Evolutionary conservation across 2,888 invertebrate species (phyloP), one percentile per base, ranked within the genome.

Genomic region (Capitulum mitella): DNA sequence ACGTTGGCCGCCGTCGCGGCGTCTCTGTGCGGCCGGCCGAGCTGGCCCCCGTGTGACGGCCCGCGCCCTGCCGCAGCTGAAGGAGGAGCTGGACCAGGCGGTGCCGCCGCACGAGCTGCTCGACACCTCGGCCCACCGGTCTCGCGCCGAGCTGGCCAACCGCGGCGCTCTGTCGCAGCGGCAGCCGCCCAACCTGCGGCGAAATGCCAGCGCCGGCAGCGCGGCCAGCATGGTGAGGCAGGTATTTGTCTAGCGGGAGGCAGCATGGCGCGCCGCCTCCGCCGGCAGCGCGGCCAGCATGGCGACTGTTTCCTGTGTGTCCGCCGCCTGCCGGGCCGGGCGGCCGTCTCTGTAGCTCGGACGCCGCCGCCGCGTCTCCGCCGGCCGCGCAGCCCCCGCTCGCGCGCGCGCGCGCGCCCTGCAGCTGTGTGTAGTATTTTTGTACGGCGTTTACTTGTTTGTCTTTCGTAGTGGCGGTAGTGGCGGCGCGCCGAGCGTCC

Each of bases 101-200:
- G 92, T 97, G 80, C 96, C 96, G 78, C 93, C 93, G 83, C 92
- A 93, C 83, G 92, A 91, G 84, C 89, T 96, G 81, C 89, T 97
- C 78, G 97, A 97, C 86, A 93, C 92, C 83, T 93, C 95, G 1
- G 93, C 92, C 29, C 93, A 91, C 81, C 92, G 92, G 86, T 90
- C 91, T 81, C 93, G 93, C 87, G 95, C 93, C 32, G 95, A 96
- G 86, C 88, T 97, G 83, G 96, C 93, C 79, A 92, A 85, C 37
- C 83, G 87, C 79, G 89, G 91, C 82, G 92, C 92, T 80, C 86
- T 92, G 82, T 92, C 92, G 22, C 90, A 92, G 86, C 88, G 93
- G 79, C 83, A 86, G 80, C 86, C 86, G 34, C 87, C 87, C 16
- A 85, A 85, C 8, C 85, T 81, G 74, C 80, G 80, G 77, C 80